Evolutionary conservation across 2,113 vertebrate species (phyloP).

Genomic region (Strix uralensis): DNA sequence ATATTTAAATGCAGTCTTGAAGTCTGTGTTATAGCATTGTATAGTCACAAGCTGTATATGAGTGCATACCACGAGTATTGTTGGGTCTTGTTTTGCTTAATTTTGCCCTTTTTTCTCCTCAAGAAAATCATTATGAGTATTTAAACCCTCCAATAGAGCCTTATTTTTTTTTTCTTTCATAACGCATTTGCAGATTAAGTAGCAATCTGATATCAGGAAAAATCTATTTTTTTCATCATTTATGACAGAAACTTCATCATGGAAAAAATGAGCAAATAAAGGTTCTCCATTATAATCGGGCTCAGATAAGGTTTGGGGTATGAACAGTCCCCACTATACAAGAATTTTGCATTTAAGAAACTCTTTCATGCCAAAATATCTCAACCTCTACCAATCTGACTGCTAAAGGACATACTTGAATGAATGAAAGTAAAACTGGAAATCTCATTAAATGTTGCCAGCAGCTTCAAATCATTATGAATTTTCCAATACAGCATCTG

Average conservation of each 20-base stretch:
- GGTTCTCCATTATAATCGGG: neutral
- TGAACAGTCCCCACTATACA: neutral
- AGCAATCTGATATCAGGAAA: neutral
- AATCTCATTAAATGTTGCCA: slow-evolving; percentile 66
- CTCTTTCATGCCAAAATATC: neutral
- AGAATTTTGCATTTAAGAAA: neutral
- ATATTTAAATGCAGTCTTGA: neutral
- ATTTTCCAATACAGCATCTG: slow-evolving; percentile 13
- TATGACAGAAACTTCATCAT: neutral
- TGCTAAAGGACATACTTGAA: slow-evolving; percentile 34
- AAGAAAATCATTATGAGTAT: neutral
- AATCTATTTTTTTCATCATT: neutral
- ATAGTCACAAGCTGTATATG: neutral
- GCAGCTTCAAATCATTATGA: slow-evolving; percentile 46
- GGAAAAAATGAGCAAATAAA: neutral
- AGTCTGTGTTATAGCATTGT: neutral
- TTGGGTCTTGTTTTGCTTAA: neutral
- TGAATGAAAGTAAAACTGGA: slow-evolving; percentile 50
- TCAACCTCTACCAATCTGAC: neutral
- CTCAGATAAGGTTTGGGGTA: neutral
- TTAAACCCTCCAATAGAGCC: neutral
- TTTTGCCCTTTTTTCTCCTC: neutral
- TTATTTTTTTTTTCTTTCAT: neutral
- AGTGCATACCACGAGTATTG: neutral
- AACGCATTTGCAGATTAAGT: neutral